Conservation (phyloP, 1,140 invertebrate species). For the Saccostrea echinata region DNA sequence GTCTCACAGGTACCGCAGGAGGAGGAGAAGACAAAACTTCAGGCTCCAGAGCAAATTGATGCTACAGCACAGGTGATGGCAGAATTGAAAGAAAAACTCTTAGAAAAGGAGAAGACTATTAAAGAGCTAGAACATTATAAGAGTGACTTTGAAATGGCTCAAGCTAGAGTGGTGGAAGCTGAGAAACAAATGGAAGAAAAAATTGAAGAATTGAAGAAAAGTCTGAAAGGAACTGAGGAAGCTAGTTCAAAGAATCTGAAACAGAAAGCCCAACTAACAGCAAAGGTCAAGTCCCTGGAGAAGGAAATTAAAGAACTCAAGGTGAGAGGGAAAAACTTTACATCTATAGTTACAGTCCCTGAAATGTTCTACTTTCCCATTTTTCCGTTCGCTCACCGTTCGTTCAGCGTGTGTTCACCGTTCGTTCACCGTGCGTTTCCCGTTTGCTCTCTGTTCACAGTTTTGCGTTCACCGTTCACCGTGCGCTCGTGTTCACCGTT, state of each 20-base stretch:
- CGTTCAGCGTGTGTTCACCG: too few species aligned
- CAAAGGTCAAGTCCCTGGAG: conserved; percentile 90
- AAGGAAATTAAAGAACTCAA: conserved; percentile 88
- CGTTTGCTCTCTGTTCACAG: too few species aligned
- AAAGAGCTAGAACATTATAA: conserved; percentile 47
- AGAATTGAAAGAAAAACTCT: conserved; percentile 52
- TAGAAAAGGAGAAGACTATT: conserved; percentile 59
- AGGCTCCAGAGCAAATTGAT: conserved; percentile 48
- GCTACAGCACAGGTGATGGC: conserved; percentile 45
- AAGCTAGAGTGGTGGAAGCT: conserved; percentile 28
- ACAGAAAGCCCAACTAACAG: conserved; percentile 89
- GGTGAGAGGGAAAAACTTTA: conserved; percentile 57
- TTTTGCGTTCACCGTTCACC: too few species aligned
- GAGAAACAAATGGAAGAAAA: conserved; percentile 52
- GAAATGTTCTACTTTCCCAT: too few species aligned
- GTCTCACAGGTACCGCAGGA: conserved; percentile 18
- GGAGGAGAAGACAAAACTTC: conserved; percentile 46
- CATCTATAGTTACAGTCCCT: too few species aligned
- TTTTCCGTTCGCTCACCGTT: too few species aligned
- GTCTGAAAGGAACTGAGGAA: conserved; percentile 50
- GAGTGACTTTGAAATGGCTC: conserved; percentile 24
- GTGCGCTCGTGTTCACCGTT: too few species aligned
- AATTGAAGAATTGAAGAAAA: conserved; percentile 55
- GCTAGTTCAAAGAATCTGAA: conserved; percentile 86
- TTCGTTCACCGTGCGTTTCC: too few species aligned